Evolutionary conservation across 2,113 vertebrate species (phyloP).

Genomic region (Muntiacus reevesi): DNA sequence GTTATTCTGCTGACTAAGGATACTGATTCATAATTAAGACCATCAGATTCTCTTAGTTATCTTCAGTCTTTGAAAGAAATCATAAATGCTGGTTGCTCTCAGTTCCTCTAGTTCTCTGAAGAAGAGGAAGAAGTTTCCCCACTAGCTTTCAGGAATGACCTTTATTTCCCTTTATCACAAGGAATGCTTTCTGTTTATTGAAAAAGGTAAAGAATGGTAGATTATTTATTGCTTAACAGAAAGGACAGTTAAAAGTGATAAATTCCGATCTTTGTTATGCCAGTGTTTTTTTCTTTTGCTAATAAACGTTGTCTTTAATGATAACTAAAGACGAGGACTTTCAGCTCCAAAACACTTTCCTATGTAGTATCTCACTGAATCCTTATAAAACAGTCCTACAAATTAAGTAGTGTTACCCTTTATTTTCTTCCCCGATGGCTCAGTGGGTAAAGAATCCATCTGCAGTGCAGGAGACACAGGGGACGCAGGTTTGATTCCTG

Average conservation of each 20-base stretch:
- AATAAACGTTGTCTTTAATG: background rate
- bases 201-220: background rate
- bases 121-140: background rate
- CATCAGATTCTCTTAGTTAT: background rate
- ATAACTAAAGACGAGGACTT: background rate
- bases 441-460: background rate
- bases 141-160: background rate
- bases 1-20: background rate
- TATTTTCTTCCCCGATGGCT: background rate
- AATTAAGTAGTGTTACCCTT: background rate
- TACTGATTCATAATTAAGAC: constrained; percentile 8
- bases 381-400: background rate
- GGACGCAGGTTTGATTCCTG: background rate
- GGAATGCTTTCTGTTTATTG: background rate
- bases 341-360: background rate
- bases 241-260: background rate
- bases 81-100: background rate
- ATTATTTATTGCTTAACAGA: background rate
- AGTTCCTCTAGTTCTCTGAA: background rate
- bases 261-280: background rate
- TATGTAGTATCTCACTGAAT: background rate
- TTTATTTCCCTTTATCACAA: background rate
- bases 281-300: background rate
- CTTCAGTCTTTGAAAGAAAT: constrained; percentile 13
- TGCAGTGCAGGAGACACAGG: background rate